Base-by-base conservation (phyloP, 2,797 vertebrate genomes). In the Darevskia nairensis region DNA sequence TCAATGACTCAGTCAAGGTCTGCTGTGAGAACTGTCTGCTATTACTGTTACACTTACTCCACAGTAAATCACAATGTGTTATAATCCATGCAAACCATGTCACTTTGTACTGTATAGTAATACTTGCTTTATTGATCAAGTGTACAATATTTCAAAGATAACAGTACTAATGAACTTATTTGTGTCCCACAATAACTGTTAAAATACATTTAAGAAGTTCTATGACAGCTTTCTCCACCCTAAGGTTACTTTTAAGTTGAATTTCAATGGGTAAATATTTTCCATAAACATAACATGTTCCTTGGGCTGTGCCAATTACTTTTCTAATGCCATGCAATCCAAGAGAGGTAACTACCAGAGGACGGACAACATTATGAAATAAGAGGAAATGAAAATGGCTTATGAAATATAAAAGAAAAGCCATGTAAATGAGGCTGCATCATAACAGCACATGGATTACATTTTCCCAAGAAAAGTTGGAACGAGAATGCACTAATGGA, bases 121-220 rank as follows among this genome's bases (percentile, higher is more conserved):
- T 95, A 95, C 82, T 90, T 91, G 85, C 93, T 96, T 96, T 95
- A 97, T 91, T 96, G 96, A 97, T 96, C 96, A 95, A 94, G 94
- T 89, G 94, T 95, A 95, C 95, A 81, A 93, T 88, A 92, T 95
- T 97, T 97, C 94, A 94, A 96, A 97, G 96, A 94, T 94, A 96
- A 94, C 95, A 55, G 93, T 92, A 86, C 82, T 89, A 89, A 93
- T 68, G 84, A 89, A 84, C 84, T 50, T 25, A 68, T 59, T 88
- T 90, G 71, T 88, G 66, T 86, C 92, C 81, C 87, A 78, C 91
- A 89, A 91, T 6, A 80, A 90, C 80, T 80, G 35, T 87, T 85
- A 93, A 94, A 92, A 90, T 41, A 68, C 15, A 92, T 89, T 89
- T 88, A 88, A 61, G 87, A 92, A 94, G 91, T 89, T 72, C 77